Evolutionary conservation across 2,797 vertebrate genomes (phyloP).

Genomic region (Enteromius mattozi): DNA sequence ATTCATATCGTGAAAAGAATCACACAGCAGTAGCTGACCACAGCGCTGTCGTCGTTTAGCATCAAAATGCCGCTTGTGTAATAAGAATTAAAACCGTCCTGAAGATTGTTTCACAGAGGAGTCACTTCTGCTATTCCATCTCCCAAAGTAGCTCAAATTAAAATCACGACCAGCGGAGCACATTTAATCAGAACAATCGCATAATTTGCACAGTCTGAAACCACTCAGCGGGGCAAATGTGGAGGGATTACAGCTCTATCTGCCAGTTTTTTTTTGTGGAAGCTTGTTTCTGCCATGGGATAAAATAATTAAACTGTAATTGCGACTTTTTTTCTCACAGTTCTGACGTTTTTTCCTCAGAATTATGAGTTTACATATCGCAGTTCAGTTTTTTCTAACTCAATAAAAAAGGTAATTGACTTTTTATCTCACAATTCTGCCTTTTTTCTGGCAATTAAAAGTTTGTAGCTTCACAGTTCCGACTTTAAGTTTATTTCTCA

Average conservation of each 20-base stretch:
- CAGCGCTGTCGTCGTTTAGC: background rate
- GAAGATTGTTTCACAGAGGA: conserved; percentile 14
- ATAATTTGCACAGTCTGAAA: conserved; percentile 15
- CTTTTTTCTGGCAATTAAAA: too few relatives aligned
- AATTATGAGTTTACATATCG: background rate
- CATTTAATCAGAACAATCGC: conserved; percentile 10
- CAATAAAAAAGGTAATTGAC: background rate
- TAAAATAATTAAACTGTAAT: background rate
- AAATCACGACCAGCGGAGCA: background rate
- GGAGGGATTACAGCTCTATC: conserved; percentile 9
- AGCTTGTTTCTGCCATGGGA: background rate
- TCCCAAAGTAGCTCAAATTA: conserved; percentile 22
- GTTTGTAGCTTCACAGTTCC: background rate
- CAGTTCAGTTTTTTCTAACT: too few relatives aligned
- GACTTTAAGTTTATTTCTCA: background rate
- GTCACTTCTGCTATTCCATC: conserved; percentile 9
- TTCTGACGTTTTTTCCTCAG: background rate
- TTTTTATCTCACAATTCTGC: background rate
- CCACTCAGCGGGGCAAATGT: background rate
- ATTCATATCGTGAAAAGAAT: conserved; percentile 46
- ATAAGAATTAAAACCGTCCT: background rate
- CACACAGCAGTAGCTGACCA: conserved; percentile 27
- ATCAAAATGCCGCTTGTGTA: background rate
- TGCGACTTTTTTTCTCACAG: background rate
- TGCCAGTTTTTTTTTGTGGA: background rate